Evolutionary conservation across 2,888 invertebrate species (phyloP), one percentile per base, ranked within the genome.

Genomic region (Rhorus exstirpatorius): DNA sequence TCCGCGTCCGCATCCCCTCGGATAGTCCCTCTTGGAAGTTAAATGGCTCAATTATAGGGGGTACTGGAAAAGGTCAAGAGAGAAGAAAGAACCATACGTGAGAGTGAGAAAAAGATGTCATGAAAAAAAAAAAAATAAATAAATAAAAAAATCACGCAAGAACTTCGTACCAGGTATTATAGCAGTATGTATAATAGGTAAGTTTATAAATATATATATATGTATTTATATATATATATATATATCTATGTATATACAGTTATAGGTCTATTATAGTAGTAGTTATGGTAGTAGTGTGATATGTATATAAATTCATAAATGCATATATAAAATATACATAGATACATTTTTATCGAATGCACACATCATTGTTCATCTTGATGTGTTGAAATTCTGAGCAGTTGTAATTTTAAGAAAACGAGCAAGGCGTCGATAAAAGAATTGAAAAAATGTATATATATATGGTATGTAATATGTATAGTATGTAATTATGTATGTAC

Each of bases 41-140:
- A 95, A 97, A 96, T 94, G 96, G 96, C 95, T 96, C 96, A 95
- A 97, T 96, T 94, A 96, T 96, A 94, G 96, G 96, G 94, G 96
- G 96, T 95, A 96, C 96, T 96, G 96, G 93, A 94, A 94, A 92
- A 92, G 92, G 92, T 92, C 91, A 92, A 93, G 92, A 93, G 92
- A 93, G 92, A 92, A 92, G 93, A 93, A 92, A 93, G 94, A 94
- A 94, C 94, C 94, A 94, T 94, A 94, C 94, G 94, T 94, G 94
- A 94, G 94, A 93, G 92, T 94, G 93, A 94, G 93, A 94, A 94
- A 94, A 93, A 93, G 94, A 93, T 93, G 93, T 93, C 76, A 67
- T 68, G 58, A 92, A 91, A 89, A 90, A 91, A n/a, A n/a, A n/a
- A n/a, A n/a, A n/a, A n/a, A n/a, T n/a, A n/a, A n/a, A n/a, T n/a